These are phyloP conservation scores for Drosophila rubida DNA, from an alignment of 2,888 invertebrate species.

Conservation along the genomic window DNA sequence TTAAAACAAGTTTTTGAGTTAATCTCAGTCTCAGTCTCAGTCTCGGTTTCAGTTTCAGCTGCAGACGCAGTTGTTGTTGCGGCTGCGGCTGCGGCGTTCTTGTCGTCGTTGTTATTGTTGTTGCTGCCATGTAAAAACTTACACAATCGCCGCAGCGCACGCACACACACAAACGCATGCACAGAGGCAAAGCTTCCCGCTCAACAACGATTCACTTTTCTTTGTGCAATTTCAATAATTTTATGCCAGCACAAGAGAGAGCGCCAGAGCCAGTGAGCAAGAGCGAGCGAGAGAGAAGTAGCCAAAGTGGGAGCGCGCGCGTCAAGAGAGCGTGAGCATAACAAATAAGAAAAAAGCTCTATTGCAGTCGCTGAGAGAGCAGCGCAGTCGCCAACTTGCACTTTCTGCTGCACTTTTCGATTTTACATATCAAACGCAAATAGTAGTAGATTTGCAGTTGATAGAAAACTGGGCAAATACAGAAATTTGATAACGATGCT, in stretches of 20 bases:
- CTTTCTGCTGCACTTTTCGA: slow-evolving; percentile 64
- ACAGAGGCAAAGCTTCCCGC: slow-evolving; percentile 46
- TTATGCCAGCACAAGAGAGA: slow-evolving; percentile 28
- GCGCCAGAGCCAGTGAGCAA: slow-evolving; percentile 6
- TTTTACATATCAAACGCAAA: slow-evolving; percentile 35
- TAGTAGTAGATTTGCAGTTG: slow-evolving; percentile 62
- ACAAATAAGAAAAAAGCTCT: slow-evolving; percentile 42
- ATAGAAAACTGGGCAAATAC: not conserved
- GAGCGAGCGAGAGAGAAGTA: slow-evolving; percentile 16
- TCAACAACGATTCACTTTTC: slow-evolving; percentile 77
- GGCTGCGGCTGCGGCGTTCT: slow-evolving; percentile 6
- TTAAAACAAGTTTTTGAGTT: slow-evolving; percentile 63
- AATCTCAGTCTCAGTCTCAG: slow-evolving; percentile 64
- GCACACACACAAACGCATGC: slow-evolving; percentile 45
- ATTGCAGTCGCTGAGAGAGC: slow-evolving; percentile 30
- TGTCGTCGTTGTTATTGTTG: slow-evolving; percentile 11
- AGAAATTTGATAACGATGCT: not conserved
- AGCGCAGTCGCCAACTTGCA: slow-evolving; percentile 62
- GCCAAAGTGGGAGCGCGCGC: not conserved
- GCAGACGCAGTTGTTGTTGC: slow-evolving; percentile 35
- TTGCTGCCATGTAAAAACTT: slow-evolving; percentile 66
- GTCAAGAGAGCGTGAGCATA: slow-evolving; percentile 42
- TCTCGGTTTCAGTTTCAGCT: slow-evolving; percentile 59
- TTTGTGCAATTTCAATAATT: slow-evolving; percentile 79
- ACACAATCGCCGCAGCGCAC: slow-evolving; percentile 65